phyloP scores from a whole-genome alignment of 2,113 vertebrate species.

The Thunnus maccoyii region DNA sequence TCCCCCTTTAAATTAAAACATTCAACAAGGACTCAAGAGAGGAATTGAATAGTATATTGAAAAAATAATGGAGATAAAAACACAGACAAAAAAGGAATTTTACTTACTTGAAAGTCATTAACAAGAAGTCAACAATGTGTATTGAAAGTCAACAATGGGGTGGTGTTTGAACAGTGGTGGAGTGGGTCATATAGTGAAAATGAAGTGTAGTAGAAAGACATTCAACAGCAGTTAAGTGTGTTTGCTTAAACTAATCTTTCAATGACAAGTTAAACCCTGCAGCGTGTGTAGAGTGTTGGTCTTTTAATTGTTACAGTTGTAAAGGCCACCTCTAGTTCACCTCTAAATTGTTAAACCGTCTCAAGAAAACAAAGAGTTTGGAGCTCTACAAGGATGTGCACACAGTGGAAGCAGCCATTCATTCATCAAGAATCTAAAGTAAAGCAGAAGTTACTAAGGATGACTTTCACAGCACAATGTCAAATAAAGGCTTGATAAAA shows the following conservation, averaged over 20 bases:
- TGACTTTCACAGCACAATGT: slow-evolving; percentile 30
- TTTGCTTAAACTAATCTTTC: slow-evolving; percentile 24
- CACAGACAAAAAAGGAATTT: neutral
- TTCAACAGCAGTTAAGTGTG: slow-evolving; percentile 40
- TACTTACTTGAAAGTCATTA: slow-evolving; percentile 19
- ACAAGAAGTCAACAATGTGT: slow-evolving; percentile 17
- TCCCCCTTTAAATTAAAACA: slow-evolving; percentile 12
- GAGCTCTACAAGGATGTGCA: neutral
- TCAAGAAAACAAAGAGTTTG: slow-evolving; percentile 13
- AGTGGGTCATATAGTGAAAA: slow-evolving; percentile 14
- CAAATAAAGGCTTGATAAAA: slow-evolving; percentile 11
- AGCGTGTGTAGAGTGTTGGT: neutral
- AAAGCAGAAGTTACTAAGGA: slow-evolving; percentile 24
- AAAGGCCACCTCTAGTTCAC: slow-evolving; percentile 45
- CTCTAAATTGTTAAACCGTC: slow-evolving; percentile 18
- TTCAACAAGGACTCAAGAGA: neutral
- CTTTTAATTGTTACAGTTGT: slow-evolving; percentile 31
- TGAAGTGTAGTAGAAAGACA: slow-evolving; percentile 21
- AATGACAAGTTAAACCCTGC: slow-evolving; percentile 13
- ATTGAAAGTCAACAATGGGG: neutral
- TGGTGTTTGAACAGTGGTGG: slow-evolving; percentile 39
- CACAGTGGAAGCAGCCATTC: slow-evolving; percentile 5
- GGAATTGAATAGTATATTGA: slow-evolving; percentile 19
- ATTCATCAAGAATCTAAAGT: slow-evolving; percentile 11
- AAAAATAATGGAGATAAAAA: slow-evolving; percentile 17